Evolutionary conservation across 1,140 invertebrate species (phyloP), one percentile per base, ranked within the genome.

Genomic region (Drosophila arawakana): DNA sequence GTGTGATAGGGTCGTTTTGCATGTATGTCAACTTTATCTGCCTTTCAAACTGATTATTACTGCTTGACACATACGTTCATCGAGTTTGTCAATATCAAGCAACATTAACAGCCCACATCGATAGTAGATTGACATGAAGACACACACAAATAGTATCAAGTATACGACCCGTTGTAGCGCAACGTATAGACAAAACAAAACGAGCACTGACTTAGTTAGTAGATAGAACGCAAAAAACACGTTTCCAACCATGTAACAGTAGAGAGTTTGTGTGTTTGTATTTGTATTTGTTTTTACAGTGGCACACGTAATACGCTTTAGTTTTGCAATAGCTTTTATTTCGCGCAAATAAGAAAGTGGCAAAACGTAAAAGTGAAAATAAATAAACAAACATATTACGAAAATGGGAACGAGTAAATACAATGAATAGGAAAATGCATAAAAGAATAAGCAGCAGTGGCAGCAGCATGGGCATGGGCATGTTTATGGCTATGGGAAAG

Each of bases 11-110:
- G 43, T 76, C 39, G 44, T 43, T 49, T 21, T 66, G 59, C 60
- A 67, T 68, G 25, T 30, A 2, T 81, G 81, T 77, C 76, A 75
- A 72, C 59, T 66, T 66, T 13, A 52, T 75, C 65, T 75, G 83
- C 82, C 79, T 88, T 30, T 88, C 79, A 59, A 78, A 78, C 82
- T 82, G 82, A 86, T 86, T 86, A 86, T 88, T 86, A 79, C 80
- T 73, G 73, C 73, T 80, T 88, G 79, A 71, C 83, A 85, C 79
- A 82, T 88, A 73, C 80, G 73, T 66, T 75, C 18, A 21, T 21
- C 73, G 82, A 57, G 71, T 81, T 30, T 58, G 75, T 74, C 66
- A 58, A 58, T 55, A 62, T 72, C 49, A 59, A 30, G 9, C 7
- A 30, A 43, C 6, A 49, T 43, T 52, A 47, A 49, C 63, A 65